Base-by-base conservation (phyloP, 2,113 vertebrate genomes). In the Motacilla tschutschensis region DNA sequence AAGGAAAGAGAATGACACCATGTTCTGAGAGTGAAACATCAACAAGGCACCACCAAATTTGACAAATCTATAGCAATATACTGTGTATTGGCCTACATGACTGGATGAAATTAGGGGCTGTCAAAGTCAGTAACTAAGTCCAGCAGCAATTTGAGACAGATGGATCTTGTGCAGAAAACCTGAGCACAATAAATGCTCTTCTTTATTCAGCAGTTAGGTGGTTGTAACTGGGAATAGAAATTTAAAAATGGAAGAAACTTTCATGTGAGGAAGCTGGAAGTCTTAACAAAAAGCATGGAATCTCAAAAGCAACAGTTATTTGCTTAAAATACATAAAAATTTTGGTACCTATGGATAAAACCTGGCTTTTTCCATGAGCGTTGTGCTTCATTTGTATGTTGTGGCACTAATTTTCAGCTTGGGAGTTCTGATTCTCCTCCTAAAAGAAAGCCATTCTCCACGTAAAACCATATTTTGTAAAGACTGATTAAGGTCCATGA, bases 381-480 rank as follows among this genome's bases (percentile, higher is more conserved):
- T 17, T 0, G 1, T 20, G 10, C 8, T 12, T 41, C 19, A 46
- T 80, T 53, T 12, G 8, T 31, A 15, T 1, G 3, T 10, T 0
- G 0, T 4, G 6, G 31, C 17, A 55, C 26, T 55, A 44, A n/a
- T 15, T 58, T 53, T 60, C 22, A 9, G 11, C 24, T 64, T 19
- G 33, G n/a, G 17, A 35, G 33, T 60, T 57, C 28, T 6, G 29
- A 44, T 31, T 79, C 14, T 65, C 9, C 8, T 5, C 25, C 26
- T 53, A 33, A 63, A 63, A 74, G 13, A 59, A 75, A 50, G 7
- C 8, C 2, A 1, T 53, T 73, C 6, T 58, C 47, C 35, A 41
- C 20, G 36, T 17, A 51, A 73, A 79, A 8, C 4, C 8, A 1
- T 50, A 33, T 38, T 89, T 87, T 44, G 4, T 14, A 65, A 40